Evolutionary conservation across 1,140 invertebrate genomes (phyloP).

Genomic region (Procambarus virginalis): DNA sequence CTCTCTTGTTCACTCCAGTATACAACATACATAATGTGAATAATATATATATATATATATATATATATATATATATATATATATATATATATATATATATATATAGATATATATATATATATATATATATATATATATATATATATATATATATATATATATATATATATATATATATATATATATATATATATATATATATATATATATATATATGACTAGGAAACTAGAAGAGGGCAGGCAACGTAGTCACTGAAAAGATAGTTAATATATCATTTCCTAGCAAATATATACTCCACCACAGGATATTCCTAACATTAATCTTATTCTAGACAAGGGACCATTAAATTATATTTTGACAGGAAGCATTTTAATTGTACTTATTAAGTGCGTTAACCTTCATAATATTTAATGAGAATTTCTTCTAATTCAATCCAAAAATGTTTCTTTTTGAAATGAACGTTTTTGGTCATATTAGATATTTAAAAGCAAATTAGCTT

Average conservation of each 20-base stretch:
- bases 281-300: not conserved
- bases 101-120: too few relatives aligned
- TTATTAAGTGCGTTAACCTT: not conserved
- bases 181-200: too few relatives aligned
- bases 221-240: not conserved
- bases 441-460: not conserved
- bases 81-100: too few relatives aligned
- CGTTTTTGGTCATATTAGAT: not conserved
- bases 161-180: not conserved
- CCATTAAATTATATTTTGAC: not conserved
- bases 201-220: not conserved
- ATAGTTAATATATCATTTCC: not conserved
- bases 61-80: too few relatives aligned
- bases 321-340: too few relatives aligned
- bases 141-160: too few relatives aligned
- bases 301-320: too few relatives aligned
- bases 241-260: not conserved
- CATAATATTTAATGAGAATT: not conserved
- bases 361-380: not conserved
- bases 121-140: too few relatives aligned
- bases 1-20: too few relatives aligned
- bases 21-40: too few relatives aligned
- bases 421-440: not conserved
- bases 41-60: too few relatives aligned
- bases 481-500: not conserved